Percentiles rank a stretch among this genome's conserved stretches.
Evolutionary conservation across 2,888 invertebrate genomes (phyloP).

Genomic region (Trisateles emortualis): DNA sequence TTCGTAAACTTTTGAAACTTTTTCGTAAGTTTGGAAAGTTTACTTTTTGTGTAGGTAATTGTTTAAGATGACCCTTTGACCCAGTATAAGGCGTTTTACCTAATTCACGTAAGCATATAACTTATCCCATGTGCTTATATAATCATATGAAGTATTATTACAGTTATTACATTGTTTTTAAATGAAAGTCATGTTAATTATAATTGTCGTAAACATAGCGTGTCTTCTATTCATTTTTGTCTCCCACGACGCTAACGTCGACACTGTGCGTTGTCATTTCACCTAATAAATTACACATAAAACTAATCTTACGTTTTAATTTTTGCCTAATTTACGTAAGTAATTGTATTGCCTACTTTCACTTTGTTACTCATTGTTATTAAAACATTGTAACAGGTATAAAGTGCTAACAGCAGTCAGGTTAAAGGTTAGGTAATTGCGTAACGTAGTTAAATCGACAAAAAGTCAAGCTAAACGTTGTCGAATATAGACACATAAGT

Average conservation of each 20-base stretch:
- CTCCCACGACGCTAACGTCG: conserved; percentile 82
- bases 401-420: not conserved
- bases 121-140: conserved; percentile 30
- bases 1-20: too few relatives aligned
- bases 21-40: too few relatives aligned
- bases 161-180: conserved; percentile 51
- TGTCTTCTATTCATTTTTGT: conserved; percentile 73
- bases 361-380: conserved; percentile 42
- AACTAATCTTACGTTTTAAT: conserved; percentile 58
- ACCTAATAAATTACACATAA: conserved; percentile 67
- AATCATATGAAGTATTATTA: conserved; percentile 27
- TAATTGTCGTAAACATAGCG: conserved; percentile 68
- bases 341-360: conserved; percentile 56
- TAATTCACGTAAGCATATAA: not conserved
- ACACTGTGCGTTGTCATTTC: conserved; percentile 69
- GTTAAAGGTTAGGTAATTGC: not conserved
- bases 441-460: not conserved
- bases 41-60: too few relatives aligned
- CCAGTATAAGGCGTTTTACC: not conserved
- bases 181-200: conserved; percentile 78
- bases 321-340: conserved; percentile 54
- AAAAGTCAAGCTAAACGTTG: too few relatives aligned
- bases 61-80: too few relatives aligned
- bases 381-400: conserved; percentile 9
- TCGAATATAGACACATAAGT: too few relatives aligned